Evolutionary conservation across 2,888 invertebrate species (phyloP), one percentile per base, ranked within the genome.

Genomic region (Clepsis dumicolana): DNA sequence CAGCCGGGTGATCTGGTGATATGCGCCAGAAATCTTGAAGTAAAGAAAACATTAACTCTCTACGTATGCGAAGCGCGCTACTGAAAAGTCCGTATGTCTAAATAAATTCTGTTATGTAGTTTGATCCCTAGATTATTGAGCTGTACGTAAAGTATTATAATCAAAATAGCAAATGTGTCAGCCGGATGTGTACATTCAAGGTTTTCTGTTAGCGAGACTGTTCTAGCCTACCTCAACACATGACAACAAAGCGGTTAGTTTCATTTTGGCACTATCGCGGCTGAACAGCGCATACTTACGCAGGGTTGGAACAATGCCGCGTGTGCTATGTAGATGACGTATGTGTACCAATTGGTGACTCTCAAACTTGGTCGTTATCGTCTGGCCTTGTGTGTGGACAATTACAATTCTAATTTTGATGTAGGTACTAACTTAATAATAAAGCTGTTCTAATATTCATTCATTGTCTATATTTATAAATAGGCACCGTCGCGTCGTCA

Each of bases 201-300:
- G 24, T 24, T 25, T 44, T 24, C 1, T 32, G 14, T 21, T 57
- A 24, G 48, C 32, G 27, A 16, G 48, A 35, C 57, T n/a, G 53
- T 38, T 10, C 41, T 16, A 53, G 54, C 62, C 62, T 67, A 56
- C 50, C 67, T 16, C 67, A 67, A 67, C 56, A 16, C 29, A 18
- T 44, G 48, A 27, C 66, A 48, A 35, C 54, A 61, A 32, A 16
- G 48, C 48, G 32, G 60, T 53, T 60, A 41, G 54, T 54, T 16
- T 14, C 53, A 61, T 65, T 66, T 67, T 67, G 67, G 67, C 62
- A 67, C 62, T 63, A 67, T 35, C 16, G 44, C 44, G 65, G 1
- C 59, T 16, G 21, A 50, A 41, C 50, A 18, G 16, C 21, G 16
- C 18, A 3, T 35, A 18, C n/a, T n/a, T 44, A 18, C 44, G 16